Percentiles rank a stretch among this genome's conserved stretches.
phyloP scores from a whole-genome alignment of 2,113 vertebrate genomes.

The Rattus rattus region DNA sequence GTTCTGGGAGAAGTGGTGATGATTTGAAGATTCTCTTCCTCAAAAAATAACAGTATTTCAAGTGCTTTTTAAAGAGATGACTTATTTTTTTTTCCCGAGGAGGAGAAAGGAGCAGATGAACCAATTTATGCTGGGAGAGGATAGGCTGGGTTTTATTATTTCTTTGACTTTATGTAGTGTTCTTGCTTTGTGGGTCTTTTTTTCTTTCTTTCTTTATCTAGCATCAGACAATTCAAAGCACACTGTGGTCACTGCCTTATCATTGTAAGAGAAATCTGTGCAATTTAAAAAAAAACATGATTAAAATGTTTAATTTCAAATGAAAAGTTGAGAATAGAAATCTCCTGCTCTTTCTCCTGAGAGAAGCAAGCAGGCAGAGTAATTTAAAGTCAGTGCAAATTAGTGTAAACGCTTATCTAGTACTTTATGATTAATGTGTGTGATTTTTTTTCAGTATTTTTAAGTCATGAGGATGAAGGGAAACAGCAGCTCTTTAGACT shows the following conservation, averaged over 20 bases:
- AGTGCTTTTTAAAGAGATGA: background rate
- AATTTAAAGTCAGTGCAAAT: conserved; percentile 13
- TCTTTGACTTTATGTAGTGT: conserved; percentile 2
- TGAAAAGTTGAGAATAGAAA: background rate
- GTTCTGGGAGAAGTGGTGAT: background rate
- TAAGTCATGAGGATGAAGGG: background rate
- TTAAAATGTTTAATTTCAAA: conserved; percentile 47
- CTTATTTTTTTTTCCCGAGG: background rate
- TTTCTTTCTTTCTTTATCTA: conserved; percentile 2
- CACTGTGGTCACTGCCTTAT: background rate
- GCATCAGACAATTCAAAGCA: background rate
- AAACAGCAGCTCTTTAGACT: background rate
- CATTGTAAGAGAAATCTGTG: conserved; percentile 11
- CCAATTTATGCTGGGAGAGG: background rate
- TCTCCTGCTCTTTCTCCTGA: background rate
- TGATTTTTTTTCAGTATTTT: background rate
- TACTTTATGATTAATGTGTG: background rate
- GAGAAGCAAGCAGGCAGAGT: background rate
- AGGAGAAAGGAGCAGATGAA: background rate
- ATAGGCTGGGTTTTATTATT: background rate
- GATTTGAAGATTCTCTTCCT: background rate
- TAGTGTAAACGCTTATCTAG: background rate
- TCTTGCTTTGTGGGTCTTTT: background rate
- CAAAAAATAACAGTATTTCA: background rate
- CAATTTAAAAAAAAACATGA: background rate